A percentile compares a stretch with the other conserved stretches of the same genome.
These are phyloP conservation scores for Zosterops hypoxanthus DNA, from an alignment of 2,113 vertebrate genomes.

Conservation along the genomic window DNA sequence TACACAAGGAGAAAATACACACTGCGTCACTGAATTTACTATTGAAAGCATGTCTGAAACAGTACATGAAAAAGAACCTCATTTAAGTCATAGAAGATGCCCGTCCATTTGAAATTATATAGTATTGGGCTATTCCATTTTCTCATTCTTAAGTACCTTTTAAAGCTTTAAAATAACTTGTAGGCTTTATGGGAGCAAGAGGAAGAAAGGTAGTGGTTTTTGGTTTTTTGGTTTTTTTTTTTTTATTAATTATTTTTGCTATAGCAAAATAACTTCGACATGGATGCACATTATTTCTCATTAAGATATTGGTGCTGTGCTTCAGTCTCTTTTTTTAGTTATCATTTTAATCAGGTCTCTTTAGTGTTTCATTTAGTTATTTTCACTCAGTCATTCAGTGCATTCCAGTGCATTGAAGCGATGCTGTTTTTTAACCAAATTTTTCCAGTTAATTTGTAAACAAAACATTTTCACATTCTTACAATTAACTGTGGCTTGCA, in stretches of 20 bases:
- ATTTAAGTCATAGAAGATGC: not conserved
- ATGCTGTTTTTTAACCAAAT: not conserved
- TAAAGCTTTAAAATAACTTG: not conserved
- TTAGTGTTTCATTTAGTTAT: not conserved
- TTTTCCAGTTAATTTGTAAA: not conserved
- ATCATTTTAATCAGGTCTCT: not conserved
- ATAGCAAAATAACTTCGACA: not conserved
- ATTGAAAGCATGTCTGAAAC: not conserved
- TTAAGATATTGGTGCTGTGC: not conserved
- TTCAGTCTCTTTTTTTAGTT: not conserved
- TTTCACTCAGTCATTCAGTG: not conserved
- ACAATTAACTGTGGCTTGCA: not conserved
- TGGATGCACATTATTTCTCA: not conserved
- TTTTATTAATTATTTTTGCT: not conserved
- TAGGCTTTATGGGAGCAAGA: not conserved
- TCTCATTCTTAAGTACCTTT: not conserved
- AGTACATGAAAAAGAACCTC: not conserved
- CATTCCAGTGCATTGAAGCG: not conserved
- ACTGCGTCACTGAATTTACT: not conserved
- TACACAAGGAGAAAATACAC: not conserved
- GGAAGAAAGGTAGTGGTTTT: not conserved
- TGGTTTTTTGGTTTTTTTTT: not conserved
- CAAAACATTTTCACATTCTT: not conserved
- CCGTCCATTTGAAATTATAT: not conserved
- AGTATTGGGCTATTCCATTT: not conserved